A percentile compares a stretch with the other conserved stretches of the same genome.
These are phyloP conservation scores for Latrodectus geometricus DNA, from an alignment of 1,140 invertebrate genomes.

Conservation along the genomic window DNA sequence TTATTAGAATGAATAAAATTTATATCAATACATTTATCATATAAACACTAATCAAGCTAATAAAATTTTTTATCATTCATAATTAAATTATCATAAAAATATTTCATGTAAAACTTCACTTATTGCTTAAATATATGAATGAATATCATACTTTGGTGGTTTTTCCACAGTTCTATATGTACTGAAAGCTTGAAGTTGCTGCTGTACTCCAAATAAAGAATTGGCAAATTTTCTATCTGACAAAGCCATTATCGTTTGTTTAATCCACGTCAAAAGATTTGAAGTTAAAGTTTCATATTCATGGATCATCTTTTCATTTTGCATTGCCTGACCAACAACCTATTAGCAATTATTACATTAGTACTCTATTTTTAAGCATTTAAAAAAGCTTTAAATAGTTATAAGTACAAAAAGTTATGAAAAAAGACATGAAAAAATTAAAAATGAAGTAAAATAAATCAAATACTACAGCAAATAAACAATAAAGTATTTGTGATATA, in stretches of 20 bases:
- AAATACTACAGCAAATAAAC: too few relatives aligned
- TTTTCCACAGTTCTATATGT: conserved; percentile 98
- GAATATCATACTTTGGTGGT: conserved; percentile 86
- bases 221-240: conserved; percentile 97
- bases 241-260: conserved; percentile 90
- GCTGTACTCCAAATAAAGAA: conserved; percentile 93
- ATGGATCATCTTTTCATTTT: conserved; percentile 95
- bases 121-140: not conserved
- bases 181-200: conserved; percentile 95
- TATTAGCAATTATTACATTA: too few relatives aligned
- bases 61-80: too few relatives aligned
- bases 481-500: too few relatives aligned
- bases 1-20: too few relatives aligned
- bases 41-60: too few relatives aligned
- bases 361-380: too few relatives aligned
- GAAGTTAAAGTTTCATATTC: conserved; percentile 98
- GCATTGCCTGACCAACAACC: conserved; percentile 98
- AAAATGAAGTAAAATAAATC: too few relatives aligned
- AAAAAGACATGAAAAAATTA: conserved; percentile 68
- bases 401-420: not conserved
- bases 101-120: conserved; percentile 1
- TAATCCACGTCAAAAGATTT: conserved; percentile 98
- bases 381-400: too few relatives aligned
- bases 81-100: too few relatives aligned
- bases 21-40: too few relatives aligned